phyloP scores from a whole-genome alignment of 1,140 invertebrate species.

The Himalopsyche phryganea region DNA sequence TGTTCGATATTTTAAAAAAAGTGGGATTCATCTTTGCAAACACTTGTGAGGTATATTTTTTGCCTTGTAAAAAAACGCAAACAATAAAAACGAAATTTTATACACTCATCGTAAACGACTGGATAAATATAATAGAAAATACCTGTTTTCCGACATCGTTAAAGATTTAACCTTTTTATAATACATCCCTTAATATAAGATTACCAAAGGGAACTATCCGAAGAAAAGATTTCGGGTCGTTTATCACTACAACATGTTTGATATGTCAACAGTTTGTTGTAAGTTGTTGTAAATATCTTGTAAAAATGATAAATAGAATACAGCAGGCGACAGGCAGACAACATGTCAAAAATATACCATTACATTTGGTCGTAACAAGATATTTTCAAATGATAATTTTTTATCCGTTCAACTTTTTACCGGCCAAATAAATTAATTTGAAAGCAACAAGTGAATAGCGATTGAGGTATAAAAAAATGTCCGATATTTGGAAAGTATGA shows the following conservation, averaged over 20 bases:
- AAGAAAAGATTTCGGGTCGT: slow-evolving; percentile 1
- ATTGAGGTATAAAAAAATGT: no score
- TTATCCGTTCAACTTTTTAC: no score
- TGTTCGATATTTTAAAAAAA: no score
- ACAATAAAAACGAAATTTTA: no score
- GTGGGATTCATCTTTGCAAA: no score
- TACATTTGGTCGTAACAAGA: slow-evolving; percentile 23
- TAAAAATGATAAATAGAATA: slow-evolving; percentile 21
- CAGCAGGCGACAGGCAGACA: slow-evolving; percentile 9
- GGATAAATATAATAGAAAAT: slow-evolving; percentile 19
- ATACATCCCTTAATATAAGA: not conserved
- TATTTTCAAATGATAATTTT: slow-evolving; percentile 15
- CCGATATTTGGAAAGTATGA: no score
- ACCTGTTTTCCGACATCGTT: slow-evolving; percentile 16
- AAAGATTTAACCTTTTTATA: slow-evolving; percentile 14
- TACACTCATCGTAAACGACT: not conserved
- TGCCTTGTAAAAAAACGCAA: no score
- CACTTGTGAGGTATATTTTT: no score
- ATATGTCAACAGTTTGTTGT: slow-evolving; percentile 16
- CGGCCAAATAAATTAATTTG: no score
- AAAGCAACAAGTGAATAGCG: no score
- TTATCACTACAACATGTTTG: slow-evolving; percentile 26
- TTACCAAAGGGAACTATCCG: no score
- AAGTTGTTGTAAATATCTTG: slow-evolving; percentile 6
- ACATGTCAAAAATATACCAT: slow-evolving; percentile 28